phyloP scores from a whole-genome alignment of 2,797 vertebrate species.

The Alca torda region DNA sequence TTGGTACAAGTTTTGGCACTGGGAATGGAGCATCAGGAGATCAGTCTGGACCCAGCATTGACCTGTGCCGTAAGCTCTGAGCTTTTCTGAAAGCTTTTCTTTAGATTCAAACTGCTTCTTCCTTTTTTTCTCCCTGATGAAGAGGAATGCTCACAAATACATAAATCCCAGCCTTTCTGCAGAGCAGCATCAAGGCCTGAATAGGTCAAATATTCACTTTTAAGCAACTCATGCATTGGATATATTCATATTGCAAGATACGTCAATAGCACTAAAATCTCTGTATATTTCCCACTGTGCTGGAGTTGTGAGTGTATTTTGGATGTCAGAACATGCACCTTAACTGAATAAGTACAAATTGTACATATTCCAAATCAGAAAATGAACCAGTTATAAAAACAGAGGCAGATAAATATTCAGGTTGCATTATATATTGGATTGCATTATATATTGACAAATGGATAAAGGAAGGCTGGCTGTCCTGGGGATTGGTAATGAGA shows the following conservation, averaged over 20 bases:
- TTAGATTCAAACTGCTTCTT: background rate
- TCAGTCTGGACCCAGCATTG: background rate
- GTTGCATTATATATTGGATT: conserved; percentile 21
- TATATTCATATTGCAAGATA: background rate
- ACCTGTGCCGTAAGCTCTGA: background rate
- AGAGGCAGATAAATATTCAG: conserved; percentile 11
- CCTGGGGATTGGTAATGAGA: conserved; percentile 18
- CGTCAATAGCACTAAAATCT: background rate
- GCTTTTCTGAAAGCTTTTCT: background rate
- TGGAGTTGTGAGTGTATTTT: background rate
- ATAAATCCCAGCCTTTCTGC: background rate
- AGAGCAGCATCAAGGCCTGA: background rate
- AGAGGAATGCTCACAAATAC: background rate
- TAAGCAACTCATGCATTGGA: background rate
- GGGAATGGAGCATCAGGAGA: background rate
- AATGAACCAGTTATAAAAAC: background rate
- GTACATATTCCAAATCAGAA: background rate
- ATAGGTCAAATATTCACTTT: background rate
- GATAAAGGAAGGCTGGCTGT: conserved; percentile 2
- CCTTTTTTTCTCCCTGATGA: background rate
- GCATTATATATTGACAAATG: conserved; percentile 27
- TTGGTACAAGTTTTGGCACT: background rate
- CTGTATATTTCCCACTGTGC: background rate
- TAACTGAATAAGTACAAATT: background rate
- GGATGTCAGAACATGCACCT: background rate